These are phyloP conservation scores for Lasioglossum lativentre DNA, from an alignment of 2,888 invertebrate genomes.

Conservation along the genomic window DNA sequence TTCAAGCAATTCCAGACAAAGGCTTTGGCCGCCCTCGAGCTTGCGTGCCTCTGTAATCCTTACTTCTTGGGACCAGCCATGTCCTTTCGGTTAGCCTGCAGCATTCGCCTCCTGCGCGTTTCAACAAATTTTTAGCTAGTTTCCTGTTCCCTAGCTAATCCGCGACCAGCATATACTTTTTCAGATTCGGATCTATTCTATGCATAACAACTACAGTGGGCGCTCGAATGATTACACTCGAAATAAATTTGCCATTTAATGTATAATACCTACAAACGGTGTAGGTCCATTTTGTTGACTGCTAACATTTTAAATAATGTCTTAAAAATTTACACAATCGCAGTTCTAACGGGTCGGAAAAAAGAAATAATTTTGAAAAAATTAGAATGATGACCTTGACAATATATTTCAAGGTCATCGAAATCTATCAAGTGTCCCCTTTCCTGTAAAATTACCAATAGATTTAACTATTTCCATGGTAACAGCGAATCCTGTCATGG, in stretches of 20 bases:
- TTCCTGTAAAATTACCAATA: background rate
- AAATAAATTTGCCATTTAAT: background rate
- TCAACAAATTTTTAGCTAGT: constrained; percentile 39
- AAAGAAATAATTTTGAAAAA: too few species aligned
- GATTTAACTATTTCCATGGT: background rate
- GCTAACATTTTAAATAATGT: too few species aligned
- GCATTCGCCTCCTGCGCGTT: constrained; percentile 17
- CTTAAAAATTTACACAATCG: too few species aligned
- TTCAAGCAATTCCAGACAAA: constrained; percentile 75
- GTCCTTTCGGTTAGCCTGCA: constrained; percentile 57
- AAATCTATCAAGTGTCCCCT: too few species aligned
- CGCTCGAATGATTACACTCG: background rate
- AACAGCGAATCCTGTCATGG: background rate
- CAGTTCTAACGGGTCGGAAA: too few species aligned
- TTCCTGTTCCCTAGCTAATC: background rate
- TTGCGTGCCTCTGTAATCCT: constrained; percentile 70
- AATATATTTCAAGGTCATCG: too few species aligned
- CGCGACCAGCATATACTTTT: background rate
- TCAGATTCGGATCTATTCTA: background rate
- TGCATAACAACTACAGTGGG: background rate
- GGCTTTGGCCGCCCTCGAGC: constrained; percentile 68
- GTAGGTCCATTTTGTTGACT: too few species aligned
- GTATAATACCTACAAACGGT: too few species aligned
- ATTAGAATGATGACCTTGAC: too few species aligned
- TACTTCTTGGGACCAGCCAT: constrained; percentile 64